Conservation (phyloP, 2,888 invertebrate genomes). For the Heliconius hortense region DNA sequence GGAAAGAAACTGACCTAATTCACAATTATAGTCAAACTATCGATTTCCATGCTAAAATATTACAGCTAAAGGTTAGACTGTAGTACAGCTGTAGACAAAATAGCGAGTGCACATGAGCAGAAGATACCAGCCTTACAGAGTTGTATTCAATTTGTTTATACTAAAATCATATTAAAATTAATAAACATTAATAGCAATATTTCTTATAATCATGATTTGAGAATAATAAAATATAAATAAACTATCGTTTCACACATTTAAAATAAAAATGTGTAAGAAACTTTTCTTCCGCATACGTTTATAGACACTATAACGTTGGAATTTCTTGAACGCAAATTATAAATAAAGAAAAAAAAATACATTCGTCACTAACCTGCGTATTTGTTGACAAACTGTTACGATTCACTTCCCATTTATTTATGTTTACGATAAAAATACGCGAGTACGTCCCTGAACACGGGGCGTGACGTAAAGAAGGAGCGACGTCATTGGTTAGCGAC, state of each 20-base stretch:
- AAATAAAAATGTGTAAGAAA: neutral
- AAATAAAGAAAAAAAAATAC: slow-evolving; percentile 22
- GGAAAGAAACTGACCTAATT: slow-evolving; percentile 54
- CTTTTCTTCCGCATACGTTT: slow-evolving; percentile 11
- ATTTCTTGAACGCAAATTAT: slow-evolving; percentile 17
- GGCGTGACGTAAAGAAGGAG: slow-evolving; percentile 71
- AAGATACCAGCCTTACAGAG: slow-evolving; percentile 46
- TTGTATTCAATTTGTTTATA: slow-evolving; percentile 42
- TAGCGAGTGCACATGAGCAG: slow-evolving; percentile 70
- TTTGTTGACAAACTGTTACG: slow-evolving; percentile 51
- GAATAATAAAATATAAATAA: neutral
- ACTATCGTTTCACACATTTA: neutral
- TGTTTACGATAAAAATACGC: slow-evolving; percentile 64
- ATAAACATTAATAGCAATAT: neutral
- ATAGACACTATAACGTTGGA: neutral
- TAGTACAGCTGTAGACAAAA: slow-evolving; percentile 50
- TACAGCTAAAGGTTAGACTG: slow-evolving; percentile 48
- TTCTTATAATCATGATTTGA: neutral
- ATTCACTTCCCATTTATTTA: slow-evolving; percentile 58
- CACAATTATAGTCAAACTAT: slow-evolving; percentile 60
- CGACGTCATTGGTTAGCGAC: slow-evolving; percentile 69
- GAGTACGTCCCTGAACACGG: slow-evolving; percentile 77
- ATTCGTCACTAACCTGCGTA: slow-evolving; percentile 34
- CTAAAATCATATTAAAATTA: neutral
- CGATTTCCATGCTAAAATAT: slow-evolving; percentile 70